Conservation (phyloP, 2,113 vertebrate genomes). For the Nipponia nippon region DNA sequence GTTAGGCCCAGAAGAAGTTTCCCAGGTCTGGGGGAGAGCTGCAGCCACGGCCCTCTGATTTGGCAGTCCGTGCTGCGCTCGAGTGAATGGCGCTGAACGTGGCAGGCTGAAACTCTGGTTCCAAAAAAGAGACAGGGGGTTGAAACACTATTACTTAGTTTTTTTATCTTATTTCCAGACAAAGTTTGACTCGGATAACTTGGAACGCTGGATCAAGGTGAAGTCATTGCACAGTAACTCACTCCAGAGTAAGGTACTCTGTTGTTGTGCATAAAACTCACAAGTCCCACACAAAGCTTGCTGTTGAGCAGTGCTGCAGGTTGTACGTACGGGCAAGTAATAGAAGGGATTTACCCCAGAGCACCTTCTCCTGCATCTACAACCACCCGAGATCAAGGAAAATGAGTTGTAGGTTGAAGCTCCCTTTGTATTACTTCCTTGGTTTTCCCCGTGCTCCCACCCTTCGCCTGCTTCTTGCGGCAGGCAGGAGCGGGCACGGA, state of each 20-base stretch:
- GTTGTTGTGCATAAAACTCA: background rate
- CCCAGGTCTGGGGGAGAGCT: background rate
- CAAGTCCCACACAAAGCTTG: background rate
- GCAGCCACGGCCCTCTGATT: background rate
- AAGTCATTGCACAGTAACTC: background rate
- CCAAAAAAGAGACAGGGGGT: background rate
- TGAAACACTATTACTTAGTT: background rate
- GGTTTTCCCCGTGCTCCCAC: background rate
- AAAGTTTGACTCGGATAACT: constrained; percentile 52
- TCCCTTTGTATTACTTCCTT: background rate
- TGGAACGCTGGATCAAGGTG: constrained; percentile 79
- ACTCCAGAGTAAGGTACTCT: background rate
- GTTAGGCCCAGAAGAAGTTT: too few relatives aligned
- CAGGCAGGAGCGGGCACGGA: background rate
- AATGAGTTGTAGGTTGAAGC: background rate
- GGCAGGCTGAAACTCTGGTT: background rate
- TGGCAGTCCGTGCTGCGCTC: background rate
- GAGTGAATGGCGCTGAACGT: background rate
- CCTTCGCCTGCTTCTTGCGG: background rate
- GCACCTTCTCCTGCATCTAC: background rate
- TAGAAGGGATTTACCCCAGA: background rate
- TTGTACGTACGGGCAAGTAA: background rate
- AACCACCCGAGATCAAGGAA: background rate
- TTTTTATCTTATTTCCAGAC: constrained; percentile 11
- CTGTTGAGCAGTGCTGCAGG: background rate